These are phyloP conservation scores for Bradypus variegatus DNA, from an alignment of 2,797 vertebrate species.

Conservation along the genomic window DNA sequence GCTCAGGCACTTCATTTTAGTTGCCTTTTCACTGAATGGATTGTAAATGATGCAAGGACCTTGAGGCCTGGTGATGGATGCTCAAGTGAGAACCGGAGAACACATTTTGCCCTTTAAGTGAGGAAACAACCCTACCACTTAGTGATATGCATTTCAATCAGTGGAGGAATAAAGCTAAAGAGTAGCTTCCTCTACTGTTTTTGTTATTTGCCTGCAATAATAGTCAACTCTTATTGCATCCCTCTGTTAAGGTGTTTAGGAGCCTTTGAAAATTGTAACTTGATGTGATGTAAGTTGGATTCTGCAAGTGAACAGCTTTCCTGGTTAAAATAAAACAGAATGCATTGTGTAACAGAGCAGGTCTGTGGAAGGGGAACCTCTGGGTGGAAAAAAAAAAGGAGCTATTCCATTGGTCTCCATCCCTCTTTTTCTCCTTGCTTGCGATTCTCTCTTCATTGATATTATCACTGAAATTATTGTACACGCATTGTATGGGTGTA, in stretches of 20 bases:
- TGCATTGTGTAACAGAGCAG: not conserved
- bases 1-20: slow-evolving; percentile 16
- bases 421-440: not conserved
- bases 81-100: not conserved
- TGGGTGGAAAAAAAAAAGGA: not conserved
- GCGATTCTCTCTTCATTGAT: not conserved
- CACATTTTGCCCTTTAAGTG: not conserved
- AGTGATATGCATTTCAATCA: not conserved
- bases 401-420: not conserved
- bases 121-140: not conserved
- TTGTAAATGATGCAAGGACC: not conserved
- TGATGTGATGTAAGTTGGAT: not conserved
- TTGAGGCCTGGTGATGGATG: not conserved
- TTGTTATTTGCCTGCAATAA: not conserved
- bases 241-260: not conserved
- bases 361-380: not conserved
- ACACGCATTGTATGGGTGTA: too few relatives aligned
- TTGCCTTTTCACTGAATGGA: not conserved
- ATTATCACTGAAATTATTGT: not conserved
- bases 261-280: not conserved
- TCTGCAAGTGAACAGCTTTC: not conserved
- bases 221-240: not conserved
- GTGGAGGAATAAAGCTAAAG: not conserved
- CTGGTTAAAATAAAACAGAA: not conserved
- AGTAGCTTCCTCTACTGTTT: not conserved